phyloP scores from a whole-genome alignment of 2,888 invertebrate species.

The Sphaerophoria rueppellii region DNA sequence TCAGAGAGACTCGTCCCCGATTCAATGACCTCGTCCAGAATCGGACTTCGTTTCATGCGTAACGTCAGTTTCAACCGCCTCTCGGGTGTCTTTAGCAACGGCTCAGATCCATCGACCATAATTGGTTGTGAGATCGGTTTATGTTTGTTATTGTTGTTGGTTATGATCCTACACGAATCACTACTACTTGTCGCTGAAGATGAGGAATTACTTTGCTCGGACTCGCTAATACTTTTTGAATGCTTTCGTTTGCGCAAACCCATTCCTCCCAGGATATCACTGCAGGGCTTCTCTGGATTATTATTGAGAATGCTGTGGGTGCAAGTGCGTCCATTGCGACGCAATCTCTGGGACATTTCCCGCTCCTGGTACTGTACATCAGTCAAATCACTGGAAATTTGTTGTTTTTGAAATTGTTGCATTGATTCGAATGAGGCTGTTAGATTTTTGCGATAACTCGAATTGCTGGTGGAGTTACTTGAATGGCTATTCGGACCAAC shows the following conservation, averaged over 20 bases:
- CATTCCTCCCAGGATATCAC: background rate
- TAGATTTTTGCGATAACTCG: constrained; percentile 80
- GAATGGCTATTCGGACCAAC: constrained; percentile 73
- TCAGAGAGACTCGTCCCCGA: constrained; percentile 88
- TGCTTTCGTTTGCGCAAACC: constrained; percentile 59
- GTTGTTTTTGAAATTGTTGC: constrained; percentile 48
- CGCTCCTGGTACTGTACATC: background rate
- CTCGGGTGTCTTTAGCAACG: constrained; percentile 81
- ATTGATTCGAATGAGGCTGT: constrained; percentile 79
- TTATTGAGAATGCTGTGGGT: constrained; percentile 38
- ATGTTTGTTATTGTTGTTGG: constrained; percentile 5
- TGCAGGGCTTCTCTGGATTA: constrained; percentile 18
- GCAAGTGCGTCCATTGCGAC: constrained; percentile 57
- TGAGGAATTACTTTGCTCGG: constrained; percentile 57
- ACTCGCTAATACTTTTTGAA: constrained; percentile 69
- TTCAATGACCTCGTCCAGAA: constrained; percentile 92
- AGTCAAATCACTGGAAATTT: constrained; percentile 21
- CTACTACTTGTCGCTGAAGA: constrained; percentile 30
- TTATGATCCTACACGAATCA: constrained; percentile 20
- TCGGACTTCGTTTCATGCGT: constrained; percentile 93
- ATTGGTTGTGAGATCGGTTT: constrained; percentile 28
- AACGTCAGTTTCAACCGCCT: constrained; percentile 89
- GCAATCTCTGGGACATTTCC: constrained; percentile 52
- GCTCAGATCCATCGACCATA: constrained; percentile 73
- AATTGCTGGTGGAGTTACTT: constrained; percentile 64